Conservation (phyloP, 2,797 vertebrate species). For the Xenops minutus region DNA sequence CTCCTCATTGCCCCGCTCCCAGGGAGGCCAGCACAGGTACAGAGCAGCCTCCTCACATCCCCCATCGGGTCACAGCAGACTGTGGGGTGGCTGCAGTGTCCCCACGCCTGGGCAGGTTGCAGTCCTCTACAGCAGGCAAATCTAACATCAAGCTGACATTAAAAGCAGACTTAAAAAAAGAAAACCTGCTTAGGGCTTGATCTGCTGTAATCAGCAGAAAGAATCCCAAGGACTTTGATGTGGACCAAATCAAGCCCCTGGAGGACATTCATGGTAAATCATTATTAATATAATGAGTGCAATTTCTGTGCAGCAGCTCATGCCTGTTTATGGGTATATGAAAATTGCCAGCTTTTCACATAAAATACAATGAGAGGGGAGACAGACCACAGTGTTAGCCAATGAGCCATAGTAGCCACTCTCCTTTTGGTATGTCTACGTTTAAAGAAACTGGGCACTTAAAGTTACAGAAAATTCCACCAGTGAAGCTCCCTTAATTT, state of each 20-base stretch:
- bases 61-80: accelerated
- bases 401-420: conserved; percentile 40
- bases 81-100: accelerated
- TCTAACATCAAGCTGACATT: not conserved
- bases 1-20: not conserved
- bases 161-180: conserved; percentile 17
- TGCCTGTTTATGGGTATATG: conserved; percentile 48
- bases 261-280: conserved; percentile 61
- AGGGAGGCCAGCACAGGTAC: not conserved
- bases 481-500: conserved; percentile 13
- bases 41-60: not conserved
- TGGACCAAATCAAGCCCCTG: conserved; percentile 66
- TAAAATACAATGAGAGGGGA: conserved; percentile 30
- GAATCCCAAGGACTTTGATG: conserved; percentile 68
- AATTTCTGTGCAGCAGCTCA: conserved; percentile 58
- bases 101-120: not conserved
- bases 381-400: conserved; percentile 38
- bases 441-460: conserved; percentile 39
- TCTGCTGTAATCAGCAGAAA: conserved; percentile 65
- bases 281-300: conserved; percentile 68
- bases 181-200: conserved; percentile 49
- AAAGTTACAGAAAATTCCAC: conserved; percentile 15
- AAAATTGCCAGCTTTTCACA: conserved; percentile 54
- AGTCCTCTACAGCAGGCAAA: not conserved
- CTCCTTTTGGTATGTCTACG: not conserved